Base-by-base conservation (phyloP, 2,797 vertebrate species). In the Miichthys miiuy region DNA sequence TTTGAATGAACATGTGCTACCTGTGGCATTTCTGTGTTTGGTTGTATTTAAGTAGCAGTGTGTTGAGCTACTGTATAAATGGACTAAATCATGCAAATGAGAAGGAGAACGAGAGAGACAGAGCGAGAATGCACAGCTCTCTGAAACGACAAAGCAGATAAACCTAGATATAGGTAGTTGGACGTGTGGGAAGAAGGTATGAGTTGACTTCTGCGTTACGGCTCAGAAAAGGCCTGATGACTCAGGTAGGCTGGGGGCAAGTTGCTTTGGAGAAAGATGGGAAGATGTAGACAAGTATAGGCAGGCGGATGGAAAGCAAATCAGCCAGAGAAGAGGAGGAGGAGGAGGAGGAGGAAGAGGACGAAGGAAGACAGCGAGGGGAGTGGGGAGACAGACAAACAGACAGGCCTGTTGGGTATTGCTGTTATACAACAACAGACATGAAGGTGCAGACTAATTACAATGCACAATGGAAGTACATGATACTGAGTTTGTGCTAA, bases 371-470 rank as follows among this genome's bases (percentile, higher is more conserved):
- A 60, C 21, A 55, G 67, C 1, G 17, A 70, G 51, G 71, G 57
- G 66, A 70, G 75, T 55, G 75, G 66, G 74, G 62, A 83, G 85
- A 86, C 78, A 85, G 79, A 89, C 85, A 80, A 92, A 70, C 63
- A 84, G 61, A 77, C 84, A 68, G 75, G 63, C 64, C 74, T 82
- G 77, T 79, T 75, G 75, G 73, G 68, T 63, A 69, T 77, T 11
- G 4, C 78, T 68, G 79, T 90, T 85, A 84, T 65, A 86, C 85
- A 92, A 89, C 84, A 90, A 56, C 85, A 85, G 67, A 87, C 48
- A 20, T 56, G 77, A 84, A 88, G 86, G 84, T 90, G 82, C 75
- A 83, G 75, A 89, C 85, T 88, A 86, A 90, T 90, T 90, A 84
- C 79, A 82, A 87, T 63, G 80, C 73, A 88, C 65, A 80, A 82